phyloP scores from a whole-genome alignment of 1,140 invertebrate genomes.

The Aphidius gifuensis region DNA sequence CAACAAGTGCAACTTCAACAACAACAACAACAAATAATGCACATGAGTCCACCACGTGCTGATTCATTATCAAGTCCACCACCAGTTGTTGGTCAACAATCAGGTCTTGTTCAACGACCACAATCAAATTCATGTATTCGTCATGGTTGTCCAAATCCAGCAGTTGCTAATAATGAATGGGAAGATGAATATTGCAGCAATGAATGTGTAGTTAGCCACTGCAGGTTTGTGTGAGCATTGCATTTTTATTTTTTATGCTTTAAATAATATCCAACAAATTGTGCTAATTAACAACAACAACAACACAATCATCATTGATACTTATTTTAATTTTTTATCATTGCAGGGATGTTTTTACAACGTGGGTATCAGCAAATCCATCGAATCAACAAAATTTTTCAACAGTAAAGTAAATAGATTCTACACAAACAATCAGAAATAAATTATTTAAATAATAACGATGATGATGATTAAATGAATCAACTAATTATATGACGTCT shows the following conservation, averaged over 20 bases:
- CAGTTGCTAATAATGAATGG: constrained; percentile 90
- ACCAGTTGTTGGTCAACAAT: constrained; percentile 42
- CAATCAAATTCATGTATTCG: constrained; percentile 75
- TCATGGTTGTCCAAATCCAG: constrained; percentile 85
- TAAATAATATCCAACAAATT: neutral
- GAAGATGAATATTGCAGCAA: constrained; percentile 97
- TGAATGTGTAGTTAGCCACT: constrained; percentile 95
- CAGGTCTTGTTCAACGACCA: constrained; percentile 52
- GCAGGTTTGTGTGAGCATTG: constrained; percentile 64
- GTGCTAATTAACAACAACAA: neutral
- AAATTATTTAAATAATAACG: neutral
- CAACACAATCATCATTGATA: neutral
- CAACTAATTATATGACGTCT: neutral
- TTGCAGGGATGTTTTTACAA: constrained; percentile 84
- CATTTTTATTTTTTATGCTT: constrained; percentile 24
- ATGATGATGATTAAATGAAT: too few species aligned
- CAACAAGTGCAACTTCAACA: constrained; percentile 40
- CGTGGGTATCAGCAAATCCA: constrained; percentile 83
- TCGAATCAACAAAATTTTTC: constrained; percentile 64
- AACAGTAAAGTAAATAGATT: constrained; percentile 57
- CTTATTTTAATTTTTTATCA: constrained; percentile 27
- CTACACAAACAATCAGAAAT: neutral
- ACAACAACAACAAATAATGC: constrained; percentile 48
- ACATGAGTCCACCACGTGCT: constrained; percentile 48
- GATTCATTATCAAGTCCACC: constrained; percentile 46